phyloP scores from a whole-genome alignment of 2,888 invertebrate genomes.

The Eupithecia dodoneata region DNA sequence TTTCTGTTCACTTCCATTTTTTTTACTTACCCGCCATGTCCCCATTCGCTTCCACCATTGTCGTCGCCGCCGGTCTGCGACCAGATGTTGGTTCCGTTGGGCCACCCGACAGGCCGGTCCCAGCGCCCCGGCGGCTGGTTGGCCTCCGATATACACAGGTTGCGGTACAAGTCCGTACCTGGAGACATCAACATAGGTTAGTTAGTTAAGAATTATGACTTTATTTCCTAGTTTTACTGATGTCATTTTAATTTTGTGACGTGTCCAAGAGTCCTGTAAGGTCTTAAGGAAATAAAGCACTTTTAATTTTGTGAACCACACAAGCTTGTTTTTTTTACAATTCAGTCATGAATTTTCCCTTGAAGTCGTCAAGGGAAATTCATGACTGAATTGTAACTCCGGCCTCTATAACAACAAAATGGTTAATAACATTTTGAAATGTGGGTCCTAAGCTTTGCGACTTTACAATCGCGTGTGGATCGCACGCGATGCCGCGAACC shows the following conservation, averaged over 20 bases:
- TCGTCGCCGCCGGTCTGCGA: constrained; percentile 36
- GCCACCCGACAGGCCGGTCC: constrained; percentile 58
- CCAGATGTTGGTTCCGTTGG: constrained; percentile 55
- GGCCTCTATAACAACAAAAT: not conserved
- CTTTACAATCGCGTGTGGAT: too few relatives aligned
- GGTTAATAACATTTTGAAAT: not conserved
- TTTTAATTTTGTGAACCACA: not conserved
- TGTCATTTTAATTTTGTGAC: too few relatives aligned
- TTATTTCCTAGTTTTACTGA: too few relatives aligned
- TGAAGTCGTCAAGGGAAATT: not conserved
- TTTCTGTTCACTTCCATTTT: too few relatives aligned
- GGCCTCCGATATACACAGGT: constrained; percentile 68
- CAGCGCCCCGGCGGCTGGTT: constrained; percentile 58
- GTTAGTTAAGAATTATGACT: too few relatives aligned
- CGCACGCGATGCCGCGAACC: too few relatives aligned
- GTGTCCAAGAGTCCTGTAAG: too few relatives aligned
- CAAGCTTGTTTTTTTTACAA: not conserved
- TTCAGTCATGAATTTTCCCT: too few relatives aligned
- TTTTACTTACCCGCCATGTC: constrained; percentile 29
- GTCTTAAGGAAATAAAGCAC: too few relatives aligned
- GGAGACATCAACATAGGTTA: not conserved
- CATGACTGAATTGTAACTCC: not conserved
- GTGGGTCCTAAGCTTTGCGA: not conserved
- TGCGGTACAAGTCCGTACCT: constrained; percentile 75
- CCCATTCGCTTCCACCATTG: constrained; percentile 30